Base-by-base conservation (phyloP, 2,797 vertebrate genomes). In the Sternarchorhynchus goeldii region DNA sequence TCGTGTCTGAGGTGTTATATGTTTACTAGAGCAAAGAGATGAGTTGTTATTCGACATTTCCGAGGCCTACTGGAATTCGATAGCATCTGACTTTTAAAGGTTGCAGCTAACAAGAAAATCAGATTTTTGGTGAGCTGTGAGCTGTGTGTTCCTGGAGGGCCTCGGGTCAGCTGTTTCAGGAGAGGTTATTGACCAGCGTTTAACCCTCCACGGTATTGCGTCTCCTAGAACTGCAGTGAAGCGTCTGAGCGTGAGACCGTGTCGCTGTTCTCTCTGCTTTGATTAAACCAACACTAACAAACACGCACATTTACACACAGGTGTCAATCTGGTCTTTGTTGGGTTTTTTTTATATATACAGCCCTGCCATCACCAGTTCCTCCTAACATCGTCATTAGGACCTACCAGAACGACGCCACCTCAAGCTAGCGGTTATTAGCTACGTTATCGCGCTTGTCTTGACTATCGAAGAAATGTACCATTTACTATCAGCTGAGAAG, bases 191-290 rank as follows among this genome's bases (percentile, higher is more conserved):
- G 79, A 80, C 66, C 73, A 65, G 39, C 58, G 50, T 76, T 80
- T 71, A 65, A 76, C 53, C 34, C 32, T 65, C 25, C 66, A 32
- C 58, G 58, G 73, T 80, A 75, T 75, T 75, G 66, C 73, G 71
- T 80, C 71, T 58, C 66, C 64, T 63, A 75, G 70, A 71, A 73
- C 58, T 21, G 45, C 73, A 75, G 73, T 71, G 73, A 69, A 80
- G 78, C 78, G 10, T 34, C 73, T 76, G 78, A 76, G 73, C 58
- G 66, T 62, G 58, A 53, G 59, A 29, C 75, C 80, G 73, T 76
- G 80, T 59, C 60, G 69, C 75, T 77, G 62, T 77, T 77, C 77
- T 77, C 63, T 80, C 34, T 76, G 66, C 75, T 71, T 80, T 80
- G 78, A 80, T 80, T 71, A 80, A 25, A 25, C 25, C 25, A 25